Evolutionary conservation across 2,888 invertebrate genomes (phyloP).

Genomic region (Strigamia maritima): DNA sequence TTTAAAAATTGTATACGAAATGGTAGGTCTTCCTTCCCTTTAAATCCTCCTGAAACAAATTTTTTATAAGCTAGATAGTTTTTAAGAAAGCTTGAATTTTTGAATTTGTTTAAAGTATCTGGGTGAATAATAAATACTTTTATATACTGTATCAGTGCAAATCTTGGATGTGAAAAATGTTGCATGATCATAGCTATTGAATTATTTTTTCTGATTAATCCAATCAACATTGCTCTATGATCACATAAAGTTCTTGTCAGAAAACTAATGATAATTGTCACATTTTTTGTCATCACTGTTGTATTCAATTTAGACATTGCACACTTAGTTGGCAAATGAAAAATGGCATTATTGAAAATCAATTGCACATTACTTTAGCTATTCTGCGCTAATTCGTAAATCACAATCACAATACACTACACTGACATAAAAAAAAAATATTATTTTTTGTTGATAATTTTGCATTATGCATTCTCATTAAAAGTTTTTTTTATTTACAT

Average conservation of each 20-base stretch:
- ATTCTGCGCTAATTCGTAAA: background rate
- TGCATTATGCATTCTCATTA: background rate
- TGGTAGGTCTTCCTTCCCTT: too few species aligned
- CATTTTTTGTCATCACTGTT: background rate
- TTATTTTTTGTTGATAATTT: background rate
- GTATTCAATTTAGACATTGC: background rate
- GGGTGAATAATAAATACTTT: too few species aligned
- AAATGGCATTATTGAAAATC: background rate
- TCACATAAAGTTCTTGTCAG: background rate
- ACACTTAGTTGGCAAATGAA: background rate
- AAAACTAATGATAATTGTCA: background rate
- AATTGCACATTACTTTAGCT: background rate
- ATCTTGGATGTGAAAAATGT: background rate
- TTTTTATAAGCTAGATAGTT: too few species aligned
- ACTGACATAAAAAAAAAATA: background rate
- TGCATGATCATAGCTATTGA: background rate
- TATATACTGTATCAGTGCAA: background rate
- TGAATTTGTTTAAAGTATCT: background rate
- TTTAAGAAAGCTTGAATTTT: too few species aligned
- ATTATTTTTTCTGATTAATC: background rate
- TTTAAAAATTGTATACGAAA: too few species aligned
- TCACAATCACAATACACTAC: background rate
- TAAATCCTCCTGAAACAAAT: too few species aligned
- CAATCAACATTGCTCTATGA: background rate
- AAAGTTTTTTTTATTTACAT: background rate